phyloP scores from a whole-genome alignment of 2,113 vertebrate species.

The Thunnus thynnus region DNA sequence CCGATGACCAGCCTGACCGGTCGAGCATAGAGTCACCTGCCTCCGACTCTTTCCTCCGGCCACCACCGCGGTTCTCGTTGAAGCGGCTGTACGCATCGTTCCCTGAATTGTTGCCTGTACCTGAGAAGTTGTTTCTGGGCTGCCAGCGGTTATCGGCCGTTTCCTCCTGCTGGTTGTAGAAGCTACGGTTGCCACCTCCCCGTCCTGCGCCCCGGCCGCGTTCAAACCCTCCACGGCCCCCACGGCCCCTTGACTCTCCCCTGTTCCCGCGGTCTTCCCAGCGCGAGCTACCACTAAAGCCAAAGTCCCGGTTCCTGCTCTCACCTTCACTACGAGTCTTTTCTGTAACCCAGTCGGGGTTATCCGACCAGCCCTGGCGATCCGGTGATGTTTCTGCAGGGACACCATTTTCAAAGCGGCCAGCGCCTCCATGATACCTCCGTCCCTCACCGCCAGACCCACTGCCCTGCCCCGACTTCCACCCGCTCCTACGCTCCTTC shows the following conservation, averaged over 20 bases:
- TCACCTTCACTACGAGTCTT: conserved; percentile 86
- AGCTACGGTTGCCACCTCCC: conserved; percentile 75
- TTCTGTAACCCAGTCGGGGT: conserved; percentile 94
- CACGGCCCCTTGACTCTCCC: conserved; percentile 84
- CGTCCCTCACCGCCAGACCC: conserved; percentile 83
- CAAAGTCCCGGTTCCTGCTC: conserved; percentile 83
- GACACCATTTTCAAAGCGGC: conserved; percentile 77
- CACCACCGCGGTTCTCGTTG: conserved; percentile 88
- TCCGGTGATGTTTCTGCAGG: conserved; percentile 85
- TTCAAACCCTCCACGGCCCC: conserved; percentile 80
- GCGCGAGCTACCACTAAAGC: conserved; percentile 78
- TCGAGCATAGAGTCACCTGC: conserved; percentile 87
- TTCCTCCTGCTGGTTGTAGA: conserved; percentile 85
- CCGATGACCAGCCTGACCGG: conserved; percentile 96
- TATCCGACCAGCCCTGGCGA: conserved; percentile 84
- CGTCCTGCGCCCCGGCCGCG: conserved; percentile 85
- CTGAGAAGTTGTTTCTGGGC: conserved; percentile 91
- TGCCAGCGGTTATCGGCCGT: conserved; percentile 90
- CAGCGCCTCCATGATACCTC: conserved; percentile 84
- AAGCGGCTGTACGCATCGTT: conserved; percentile 90
- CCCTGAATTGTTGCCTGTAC: conserved; percentile 89
- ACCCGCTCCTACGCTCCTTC: conserved; percentile 85
- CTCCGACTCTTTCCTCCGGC: conserved; percentile 89
- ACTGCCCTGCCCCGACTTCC: conserved; percentile 62
- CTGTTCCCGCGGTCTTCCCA: conserved; percentile 86